Evolutionary conservation across 2,888 invertebrate species (phyloP).

Genomic region (Holacanthella duospinosa): DNA sequence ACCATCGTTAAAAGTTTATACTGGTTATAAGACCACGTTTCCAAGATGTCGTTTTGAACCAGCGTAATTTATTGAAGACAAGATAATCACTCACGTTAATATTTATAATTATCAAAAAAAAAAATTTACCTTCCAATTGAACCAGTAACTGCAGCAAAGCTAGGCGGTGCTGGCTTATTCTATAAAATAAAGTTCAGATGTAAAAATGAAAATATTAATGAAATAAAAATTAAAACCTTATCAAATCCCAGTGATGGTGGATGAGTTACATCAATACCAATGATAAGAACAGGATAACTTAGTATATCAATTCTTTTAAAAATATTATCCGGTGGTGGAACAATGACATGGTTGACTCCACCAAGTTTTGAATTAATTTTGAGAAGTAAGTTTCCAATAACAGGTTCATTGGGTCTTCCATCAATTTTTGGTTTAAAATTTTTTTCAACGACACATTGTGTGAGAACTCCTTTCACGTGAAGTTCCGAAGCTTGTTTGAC

Average conservation of each 20-base stretch:
- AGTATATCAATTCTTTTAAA: slow-evolving; percentile 12
- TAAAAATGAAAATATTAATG: background rate
- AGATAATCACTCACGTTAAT: no score
- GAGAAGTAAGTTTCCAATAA: slow-evolving; percentile 34
- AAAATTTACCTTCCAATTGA: slow-evolving; percentile 8
- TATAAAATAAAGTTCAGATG: no score
- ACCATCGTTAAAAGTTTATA: background rate
- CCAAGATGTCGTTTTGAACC: no score
- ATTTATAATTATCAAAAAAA: no score
- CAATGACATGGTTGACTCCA: slow-evolving; percentile 40
- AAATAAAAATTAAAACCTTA: no score
- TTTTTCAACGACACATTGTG: slow-evolving; percentile 41
- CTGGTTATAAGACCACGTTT: no score
- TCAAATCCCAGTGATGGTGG: background rate
- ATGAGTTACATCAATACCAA: slow-evolving; percentile 44
- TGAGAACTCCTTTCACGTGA: slow-evolving; percentile 32
- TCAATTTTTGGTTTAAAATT: slow-evolving; percentile 21
- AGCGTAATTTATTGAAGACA: no score
- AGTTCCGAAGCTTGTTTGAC: slow-evolving; percentile 25
- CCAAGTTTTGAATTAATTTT: slow-evolving; percentile 44
- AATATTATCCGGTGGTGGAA: slow-evolving; percentile 14
- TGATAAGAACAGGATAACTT: slow-evolving; percentile 41
- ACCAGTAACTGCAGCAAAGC: slow-evolving; percentile 17
- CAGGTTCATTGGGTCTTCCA: slow-evolving; percentile 26
- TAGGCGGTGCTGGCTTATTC: slow-evolving; percentile 10